These are phyloP conservation scores for Therioaphis trifolii DNA, from an alignment of 2,888 invertebrate genomes.

Conservation along the genomic window DNA sequence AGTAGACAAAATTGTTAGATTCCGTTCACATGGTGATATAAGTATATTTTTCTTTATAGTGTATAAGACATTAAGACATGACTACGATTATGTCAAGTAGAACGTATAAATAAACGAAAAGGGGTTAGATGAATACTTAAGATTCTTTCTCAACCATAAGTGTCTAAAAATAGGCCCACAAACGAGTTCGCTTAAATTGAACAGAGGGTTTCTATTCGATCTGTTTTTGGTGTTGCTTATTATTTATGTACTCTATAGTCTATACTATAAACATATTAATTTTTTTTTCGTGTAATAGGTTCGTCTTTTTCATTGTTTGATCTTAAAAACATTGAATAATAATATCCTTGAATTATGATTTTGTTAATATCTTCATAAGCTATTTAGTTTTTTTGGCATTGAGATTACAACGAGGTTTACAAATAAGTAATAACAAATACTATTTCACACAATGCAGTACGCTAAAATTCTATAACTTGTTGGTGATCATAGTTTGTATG, in stretches of 20 bases:
- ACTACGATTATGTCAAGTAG: constrained; percentile 15
- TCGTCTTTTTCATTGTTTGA: constrained; percentile 17
- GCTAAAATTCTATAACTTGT: neutral
- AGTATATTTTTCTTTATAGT: neutral
- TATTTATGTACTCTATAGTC: neutral
- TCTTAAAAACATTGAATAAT: constrained; percentile 26
- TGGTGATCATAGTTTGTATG: neutral
- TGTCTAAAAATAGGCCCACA: constrained; percentile 40
- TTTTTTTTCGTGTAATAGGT: neutral
- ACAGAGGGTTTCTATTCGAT: constrained; percentile 22
- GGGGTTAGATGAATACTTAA: constrained; percentile 26
- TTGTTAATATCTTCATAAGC: neutral
- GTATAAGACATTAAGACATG: neutral
- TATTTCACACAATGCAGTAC: neutral
- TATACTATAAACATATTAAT: neutral
- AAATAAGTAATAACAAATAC: neutral
- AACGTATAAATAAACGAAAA: constrained; percentile 52
- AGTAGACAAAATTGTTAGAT: neutral
- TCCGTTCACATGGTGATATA: neutral
- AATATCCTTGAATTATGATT: constrained; percentile 38
- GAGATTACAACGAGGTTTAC: no score
- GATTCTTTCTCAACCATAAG: constrained; percentile 25
- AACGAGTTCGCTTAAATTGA: constrained; percentile 8
- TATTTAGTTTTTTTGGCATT: constrained; percentile 42
- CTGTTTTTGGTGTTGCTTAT: constrained; percentile 4